Conservation (phyloP, 2,113 vertebrate genomes). For the Aspiorhynchus laticeps region DNA sequence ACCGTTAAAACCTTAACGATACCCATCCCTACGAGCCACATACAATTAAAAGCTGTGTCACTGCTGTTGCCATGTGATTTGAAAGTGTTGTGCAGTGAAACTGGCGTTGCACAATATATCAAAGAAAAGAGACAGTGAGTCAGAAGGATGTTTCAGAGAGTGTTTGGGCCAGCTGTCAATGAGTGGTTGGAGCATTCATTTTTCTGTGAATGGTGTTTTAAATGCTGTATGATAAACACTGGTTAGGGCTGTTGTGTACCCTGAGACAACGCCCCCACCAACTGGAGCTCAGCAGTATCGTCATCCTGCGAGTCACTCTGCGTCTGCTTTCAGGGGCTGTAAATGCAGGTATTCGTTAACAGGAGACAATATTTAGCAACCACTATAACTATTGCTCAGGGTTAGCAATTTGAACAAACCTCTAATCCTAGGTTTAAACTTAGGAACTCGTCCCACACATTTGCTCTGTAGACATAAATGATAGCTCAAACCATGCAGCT, state of each 20-base stretch:
- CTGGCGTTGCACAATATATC: slow-evolving; percentile 1
- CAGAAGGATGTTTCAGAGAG: neutral
- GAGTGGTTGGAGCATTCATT: neutral
- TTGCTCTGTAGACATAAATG: slow-evolving; percentile 4
- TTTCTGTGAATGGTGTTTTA: neutral
- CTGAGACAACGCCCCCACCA: neutral
- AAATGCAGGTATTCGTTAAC: slow-evolving; percentile 2
- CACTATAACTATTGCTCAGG: slow-evolving; percentile 6
- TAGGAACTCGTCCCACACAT: neutral
- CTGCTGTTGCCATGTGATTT: neutral
- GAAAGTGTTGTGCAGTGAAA: neutral
- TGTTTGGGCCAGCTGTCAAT: slow-evolving; percentile 19
- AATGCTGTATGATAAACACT: slow-evolving; percentile 4
- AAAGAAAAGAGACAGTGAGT: slow-evolving; percentile 12
- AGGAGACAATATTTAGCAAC: neutral
- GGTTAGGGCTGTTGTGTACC: slow-evolving; percentile 17
- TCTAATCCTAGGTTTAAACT: slow-evolving; percentile 15
- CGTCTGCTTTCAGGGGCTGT: neutral
- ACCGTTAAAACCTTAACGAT: too few relatives aligned
- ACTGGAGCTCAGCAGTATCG: slow-evolving; percentile 5
- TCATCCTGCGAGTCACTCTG: neutral
- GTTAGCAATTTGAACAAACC: slow-evolving; percentile 5
- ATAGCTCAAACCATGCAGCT: neutral
- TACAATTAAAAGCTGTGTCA: neutral
- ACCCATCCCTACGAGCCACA: too few relatives aligned